Evolutionary conservation across 2,888 invertebrate species (phyloP).

Genomic region (Polietes domitor): DNA sequence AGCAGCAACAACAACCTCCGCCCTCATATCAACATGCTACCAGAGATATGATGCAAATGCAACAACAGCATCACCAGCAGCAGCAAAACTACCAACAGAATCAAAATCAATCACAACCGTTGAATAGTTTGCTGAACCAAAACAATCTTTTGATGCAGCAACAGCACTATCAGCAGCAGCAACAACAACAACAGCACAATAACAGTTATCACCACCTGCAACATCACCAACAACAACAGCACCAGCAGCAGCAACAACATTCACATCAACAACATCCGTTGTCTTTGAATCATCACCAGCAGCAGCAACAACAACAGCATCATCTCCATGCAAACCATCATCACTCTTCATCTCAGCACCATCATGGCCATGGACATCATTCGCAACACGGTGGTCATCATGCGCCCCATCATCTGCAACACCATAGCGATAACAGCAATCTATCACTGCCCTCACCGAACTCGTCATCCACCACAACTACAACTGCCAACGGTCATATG

Average conservation of each 20-base stretch:
- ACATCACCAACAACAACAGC: conserved; percentile 65
- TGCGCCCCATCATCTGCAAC: conserved; percentile 81
- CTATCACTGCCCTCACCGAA: conserved; percentile 68
- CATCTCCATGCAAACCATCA: conserved; percentile 85
- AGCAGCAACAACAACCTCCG: conserved; percentile 74
- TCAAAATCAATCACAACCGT: conserved; percentile 82
- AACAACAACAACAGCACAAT: conserved; percentile 70
- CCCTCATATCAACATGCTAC: conserved; percentile 78
- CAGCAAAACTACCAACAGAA: conserved; percentile 82
- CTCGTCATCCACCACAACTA: conserved; percentile 77
- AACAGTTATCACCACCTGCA: conserved; percentile 56
- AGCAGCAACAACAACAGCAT: conserved; percentile 78
- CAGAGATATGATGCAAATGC: conserved; percentile 74
- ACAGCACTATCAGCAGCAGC: conserved; percentile 77
- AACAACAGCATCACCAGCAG: conserved; percentile 83
- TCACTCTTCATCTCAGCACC: conserved; percentile 73
- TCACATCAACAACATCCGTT: conserved; percentile 43
- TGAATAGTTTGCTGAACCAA: conserved; percentile 82
- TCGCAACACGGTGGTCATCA: conserved; percentile 68
- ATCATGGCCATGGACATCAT: conserved; percentile 74
- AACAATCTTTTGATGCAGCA: conserved; percentile 73
- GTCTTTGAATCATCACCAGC: conserved; percentile 59
- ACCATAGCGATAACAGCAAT: conserved; percentile 74
- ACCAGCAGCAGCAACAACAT: conserved; percentile 68
- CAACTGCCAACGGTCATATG: conserved; percentile 83